A percentile compares a stretch with the other conserved stretches of the same genome.
Conservation (phyloP, 2,888 invertebrate genomes). For the Drosophila demipolita region DNA sequence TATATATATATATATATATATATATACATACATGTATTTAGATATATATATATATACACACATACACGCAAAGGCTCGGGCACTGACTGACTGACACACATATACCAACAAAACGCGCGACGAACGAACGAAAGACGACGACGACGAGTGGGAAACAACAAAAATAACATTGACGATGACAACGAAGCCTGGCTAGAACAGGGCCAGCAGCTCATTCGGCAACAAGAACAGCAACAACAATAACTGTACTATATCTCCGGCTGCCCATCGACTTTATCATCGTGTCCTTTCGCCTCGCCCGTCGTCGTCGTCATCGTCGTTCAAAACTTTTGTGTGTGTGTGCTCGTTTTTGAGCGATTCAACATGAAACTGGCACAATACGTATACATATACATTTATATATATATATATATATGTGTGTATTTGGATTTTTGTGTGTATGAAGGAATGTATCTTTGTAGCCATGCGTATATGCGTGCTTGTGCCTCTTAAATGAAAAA, state of each 20-base stretch:
- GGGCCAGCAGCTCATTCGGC: slow-evolving; percentile 40
- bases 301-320: slow-evolving; percentile 41
- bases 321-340: slow-evolving; percentile 39
- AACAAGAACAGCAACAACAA: slow-evolving; percentile 19
- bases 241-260: slow-evolving; percentile 71
- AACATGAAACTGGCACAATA: slow-evolving; percentile 62
- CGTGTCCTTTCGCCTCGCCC: slow-evolving; percentile 61
- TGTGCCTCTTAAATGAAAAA: slow-evolving; percentile 26
- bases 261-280: slow-evolving; percentile 78
- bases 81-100: slow-evolving; percentile 80
- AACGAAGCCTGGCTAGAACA: slow-evolving; percentile 49
- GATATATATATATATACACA: slow-evolving; percentile 25
- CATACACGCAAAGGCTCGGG: slow-evolving; percentile 39
- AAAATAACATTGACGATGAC: slow-evolving; percentile 78
- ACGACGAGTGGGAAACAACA: slow-evolving; percentile 69
- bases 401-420: slow-evolving; percentile 13
- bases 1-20: slow-evolving; percentile 26
- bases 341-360: slow-evolving; percentile 67
- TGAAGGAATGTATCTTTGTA: slow-evolving; percentile 53
- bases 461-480: slow-evolving; percentile 38
- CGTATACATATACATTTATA: slow-evolving; percentile 5
- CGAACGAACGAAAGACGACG: slow-evolving; percentile 20
- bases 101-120: slow-evolving; percentile 61
- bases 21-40: slow-evolving; percentile 8
- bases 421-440: slow-evolving; percentile 24